Evolutionary conservation across 2,113 vertebrate genomes (phyloP).

Genomic region (Azemiops feae): DNA sequence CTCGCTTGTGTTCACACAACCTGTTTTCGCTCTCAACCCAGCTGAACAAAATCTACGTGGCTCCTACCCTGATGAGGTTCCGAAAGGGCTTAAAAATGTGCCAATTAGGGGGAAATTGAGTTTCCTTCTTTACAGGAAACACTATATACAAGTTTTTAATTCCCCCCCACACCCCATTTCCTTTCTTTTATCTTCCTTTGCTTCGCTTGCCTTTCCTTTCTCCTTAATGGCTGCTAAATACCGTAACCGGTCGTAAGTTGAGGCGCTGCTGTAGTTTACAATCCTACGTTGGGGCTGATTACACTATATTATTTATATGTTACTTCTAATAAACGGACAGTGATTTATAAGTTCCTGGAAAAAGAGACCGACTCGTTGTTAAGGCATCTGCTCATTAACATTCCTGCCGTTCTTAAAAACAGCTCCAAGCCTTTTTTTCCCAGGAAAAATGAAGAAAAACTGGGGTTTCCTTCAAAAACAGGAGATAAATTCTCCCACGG

Average conservation of each 20-base stretch:
- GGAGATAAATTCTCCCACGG: not conserved
- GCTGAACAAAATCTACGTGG: not conserved
- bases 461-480: not conserved
- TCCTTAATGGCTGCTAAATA: not conserved
- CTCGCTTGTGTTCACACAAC: not conserved
- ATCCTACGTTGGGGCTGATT: not conserved
- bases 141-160: too few species aligned
- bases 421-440: not conserved
- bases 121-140: too few species aligned
- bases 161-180: rapidly evolving
- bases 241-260: too few species aligned
- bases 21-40: not conserved
- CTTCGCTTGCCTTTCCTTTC: not conserved
- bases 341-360: not conserved
- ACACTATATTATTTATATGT: not conserved
- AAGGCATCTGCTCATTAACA: not conserved
- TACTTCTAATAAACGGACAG: not conserved
- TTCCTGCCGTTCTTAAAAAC: not conserved
- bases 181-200: too few species aligned
- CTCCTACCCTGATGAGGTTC: too few species aligned
- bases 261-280: not conserved
- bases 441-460: not conserved
- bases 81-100: too few species aligned
- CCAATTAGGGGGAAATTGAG: too few species aligned
- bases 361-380: not conserved